Evolutionary conservation across 2,113 vertebrate species (phyloP), one percentile per base, ranked within the genome.

Genomic region (Lycaon pictus): DNA sequence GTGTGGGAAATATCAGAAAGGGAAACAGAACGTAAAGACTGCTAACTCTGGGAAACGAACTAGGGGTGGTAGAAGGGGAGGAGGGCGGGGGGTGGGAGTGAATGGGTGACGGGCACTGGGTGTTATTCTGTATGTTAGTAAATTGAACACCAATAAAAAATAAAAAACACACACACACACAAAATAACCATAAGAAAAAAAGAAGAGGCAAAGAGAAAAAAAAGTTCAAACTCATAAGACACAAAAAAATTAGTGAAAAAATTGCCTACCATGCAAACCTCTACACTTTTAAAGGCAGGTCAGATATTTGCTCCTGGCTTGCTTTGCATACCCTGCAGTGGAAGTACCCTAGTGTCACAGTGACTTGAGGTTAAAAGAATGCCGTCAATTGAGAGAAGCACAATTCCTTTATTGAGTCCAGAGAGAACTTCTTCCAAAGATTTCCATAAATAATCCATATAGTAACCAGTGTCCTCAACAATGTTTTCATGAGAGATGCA

Each of bases 391-490:
- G 62, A 92, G 79, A n/a, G 62, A 93, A 81, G 25, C 13, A 69
- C 53, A 60, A 9, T 74, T 80, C 2, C 29, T 87, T 22, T 67
- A 56, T 1, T 58, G 67, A 86, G 29, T 58, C 53, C 56, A 55
- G 53, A 76, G 25, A 85, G 89, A 77, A 55, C 35, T 79, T 94
- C 43, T 84, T 32, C 37, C 1, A 29, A 81, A 48, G 16, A 69
- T 92, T 95, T 97, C n/a, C 37, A 69, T 43, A 48, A 88, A 81
- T 25, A 95, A 63, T 56, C 56, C 20, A 76, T 76, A n/a, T 23
- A 58, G 16, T 79, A 37, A 83, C 62, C 19, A 25, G 25, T 22
- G 19, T 62, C 84, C n/a, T 92, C 63, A 62, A 29, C 20, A n/a
- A 11, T 13, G 11, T 90, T 95, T 63, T 90, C 25, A 81, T 0